Base-by-base conservation (phyloP, 2,797 vertebrate species). In the Rachycentron canadum region DNA sequence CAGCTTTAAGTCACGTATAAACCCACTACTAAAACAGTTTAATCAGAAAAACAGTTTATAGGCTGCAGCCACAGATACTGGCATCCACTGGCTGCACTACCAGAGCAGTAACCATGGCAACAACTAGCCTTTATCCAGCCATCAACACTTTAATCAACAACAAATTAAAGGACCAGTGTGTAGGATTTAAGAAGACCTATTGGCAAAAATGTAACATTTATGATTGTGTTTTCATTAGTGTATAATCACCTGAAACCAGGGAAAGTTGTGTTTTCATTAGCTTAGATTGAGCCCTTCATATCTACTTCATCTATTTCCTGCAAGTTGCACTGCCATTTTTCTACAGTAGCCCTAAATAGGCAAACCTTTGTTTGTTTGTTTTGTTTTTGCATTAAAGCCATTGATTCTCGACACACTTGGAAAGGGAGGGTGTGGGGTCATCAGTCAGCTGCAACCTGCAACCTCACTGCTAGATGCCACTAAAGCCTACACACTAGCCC, bases 71-170 rank as follows among this genome's bases (percentile, higher is more conserved):
- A 11, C 9, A 34, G 16, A 19, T 49, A 25, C 65, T 47, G 34
- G 53, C 67, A 63, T 62, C 36, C 6, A 3, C 45, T 65, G 34
- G 60, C 50, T 65, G 47, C 30, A 50, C 30, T 53, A 36, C 56
- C 45, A 32, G 10, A 65, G 34, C 69, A 40, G 79, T 86, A 70
- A 62, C 84, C 79, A 79, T 79, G 77, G 87, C 73, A 86, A 88
- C 84, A 68, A 62, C 70, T 73, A 58, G 63, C 69, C 74, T 67
- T 76, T 59, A 67, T 73, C 59, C 47, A 69, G 61, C 79, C 30
- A 78, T 78, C 70, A 84, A 62, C 72, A 66, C 63, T 52, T 80
- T 67, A 78, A 80, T 82, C 47, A 55, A 69, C 45, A 66, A 21
- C 21, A 64, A 79, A 82, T 71, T 68, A 79, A 71, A 83, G 19